A percentile compares a stretch with the other conserved stretches of the same genome.
phyloP scores from a whole-genome alignment of 64 coral and sea anemone genomes.

The Stichodactyla mertensii region DNA sequence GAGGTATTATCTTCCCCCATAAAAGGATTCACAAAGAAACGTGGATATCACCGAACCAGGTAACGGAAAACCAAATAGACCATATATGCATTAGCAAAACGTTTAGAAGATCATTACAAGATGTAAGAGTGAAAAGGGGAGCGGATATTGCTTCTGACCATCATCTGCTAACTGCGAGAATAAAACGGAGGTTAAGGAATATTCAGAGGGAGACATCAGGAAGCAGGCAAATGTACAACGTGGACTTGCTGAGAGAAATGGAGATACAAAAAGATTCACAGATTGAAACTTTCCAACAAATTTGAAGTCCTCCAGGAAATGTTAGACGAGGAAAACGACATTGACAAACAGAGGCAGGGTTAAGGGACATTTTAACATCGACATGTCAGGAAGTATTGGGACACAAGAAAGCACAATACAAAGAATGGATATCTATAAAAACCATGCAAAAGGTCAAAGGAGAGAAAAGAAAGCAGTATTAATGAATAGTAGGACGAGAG shows the following conservation, averaged over 20 bases:
- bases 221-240: neutral
- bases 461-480: constrained; percentile 23
- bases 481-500: constrained; percentile 17
- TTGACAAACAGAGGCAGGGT: neutral
- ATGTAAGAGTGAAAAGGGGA: too few species aligned
- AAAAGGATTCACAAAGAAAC: neutral
- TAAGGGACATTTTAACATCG: neutral
- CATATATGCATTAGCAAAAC: constrained; percentile 24
- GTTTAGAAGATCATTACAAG: constrained; percentile 10
- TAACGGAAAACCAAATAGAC: constrained; percentile 30
- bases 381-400: neutral
- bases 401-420: neutral
- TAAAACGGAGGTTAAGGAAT: neutral
- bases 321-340: neutral
- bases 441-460: constrained; percentile 4
- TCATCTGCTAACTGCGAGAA: neutral
- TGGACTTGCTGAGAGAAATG: neutral
- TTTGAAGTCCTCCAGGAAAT: constrained; percentile 23
- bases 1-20: neutral
- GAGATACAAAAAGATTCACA: neutral
- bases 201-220: neutral
- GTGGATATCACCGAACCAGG: constrained; percentile 9
- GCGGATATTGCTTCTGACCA: too few species aligned
- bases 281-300: constrained; percentile 19
- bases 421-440: constrained; percentile 29